Evolutionary conservation across 2,113 vertebrate genomes (phyloP), one percentile per base, ranked within the genome.

Genomic region (Psittacula cyanocephala): DNA sequence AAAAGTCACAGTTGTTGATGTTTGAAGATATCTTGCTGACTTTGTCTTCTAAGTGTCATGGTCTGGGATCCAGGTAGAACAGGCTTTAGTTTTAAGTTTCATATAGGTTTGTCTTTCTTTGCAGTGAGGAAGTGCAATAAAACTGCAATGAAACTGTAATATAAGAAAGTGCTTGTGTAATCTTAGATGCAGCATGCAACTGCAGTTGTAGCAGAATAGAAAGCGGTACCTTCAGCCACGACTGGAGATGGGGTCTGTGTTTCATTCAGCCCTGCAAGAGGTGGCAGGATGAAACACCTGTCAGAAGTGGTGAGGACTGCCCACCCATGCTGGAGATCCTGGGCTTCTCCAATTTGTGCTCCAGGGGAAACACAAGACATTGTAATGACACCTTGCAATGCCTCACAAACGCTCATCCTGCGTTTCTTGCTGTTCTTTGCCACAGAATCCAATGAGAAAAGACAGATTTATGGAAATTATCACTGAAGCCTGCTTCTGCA

Each of bases 401-500:
- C 67, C 11, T 2, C 68, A 50, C 24, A 68, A 49, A 17, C 68
- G 8, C 68, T 91, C 28, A 4, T 70, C 49, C 39, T 25, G 22
- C 74, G 13, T 81, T 20, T 11, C 28, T 65, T 62, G 16, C 1
- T 5, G 47, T 19, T 27, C 44, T 17, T 1, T 0, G 5, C 4
- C 19, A 5, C 13, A 35, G 4, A 91, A 64, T 50, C 89, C 47
- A 69, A 17, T 50, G 28, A 55, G 41, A 76, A 71, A 24, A 39
- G 27, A 35, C 17, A 79, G 11, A 33, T 25, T 68, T 52, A 24
- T 64, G 78, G 44, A 78, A 91, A 55, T 50, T 59, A 33, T n/a
- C 44, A 60, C 23, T 29, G 52, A 65, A 68, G 25, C 9, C 47
- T 81, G 11, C 47, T 70, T 87, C 14, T 43, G 33, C 17, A 65